These are phyloP conservation scores for Pelodytes ibericus DNA, from an alignment of 2,797 vertebrate species.

Conservation along the genomic window DNA sequence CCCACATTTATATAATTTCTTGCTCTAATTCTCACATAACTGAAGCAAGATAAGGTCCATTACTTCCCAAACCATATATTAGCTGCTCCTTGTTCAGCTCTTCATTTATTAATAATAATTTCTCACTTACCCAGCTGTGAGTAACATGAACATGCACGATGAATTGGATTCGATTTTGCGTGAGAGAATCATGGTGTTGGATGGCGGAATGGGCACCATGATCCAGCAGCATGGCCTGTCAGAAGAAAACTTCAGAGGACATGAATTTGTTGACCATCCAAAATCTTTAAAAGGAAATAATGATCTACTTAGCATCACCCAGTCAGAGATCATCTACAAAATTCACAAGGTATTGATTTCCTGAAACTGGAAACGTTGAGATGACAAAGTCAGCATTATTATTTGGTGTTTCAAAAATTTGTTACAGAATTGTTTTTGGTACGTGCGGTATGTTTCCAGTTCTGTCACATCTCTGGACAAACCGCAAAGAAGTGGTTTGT, in stretches of 20 bases:
- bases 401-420: no score
- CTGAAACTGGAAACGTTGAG: not conserved
- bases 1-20: no score
- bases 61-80: no score
- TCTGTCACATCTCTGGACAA: no score
- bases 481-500: no score
- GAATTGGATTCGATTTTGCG: constrained; percentile 79
- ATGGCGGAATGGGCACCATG: constrained; percentile 97
- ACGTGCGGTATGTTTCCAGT: no score
- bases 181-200: constrained; percentile 89
- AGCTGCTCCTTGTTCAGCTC: no score
- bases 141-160: constrained; percentile 64
- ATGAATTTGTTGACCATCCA: constrained; percentile 84
- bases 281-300: constrained; percentile 91
- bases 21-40: no score
- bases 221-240: constrained; percentile 81
- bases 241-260: constrained; percentile 85
- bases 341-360: constrained; percentile 86
- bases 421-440: no score
- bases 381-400: not conserved
- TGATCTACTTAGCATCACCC: constrained; percentile 92
- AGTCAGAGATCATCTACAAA: constrained; percentile 80
- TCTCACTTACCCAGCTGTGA: constrained; percentile 51
- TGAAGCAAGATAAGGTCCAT: no score
- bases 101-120: no score